A percentile compares a stretch with the other conserved stretches of the same genome.
Evolutionary conservation across 2,797 vertebrate species (phyloP).

Genomic region (Gorsachius magnificus): DNA sequence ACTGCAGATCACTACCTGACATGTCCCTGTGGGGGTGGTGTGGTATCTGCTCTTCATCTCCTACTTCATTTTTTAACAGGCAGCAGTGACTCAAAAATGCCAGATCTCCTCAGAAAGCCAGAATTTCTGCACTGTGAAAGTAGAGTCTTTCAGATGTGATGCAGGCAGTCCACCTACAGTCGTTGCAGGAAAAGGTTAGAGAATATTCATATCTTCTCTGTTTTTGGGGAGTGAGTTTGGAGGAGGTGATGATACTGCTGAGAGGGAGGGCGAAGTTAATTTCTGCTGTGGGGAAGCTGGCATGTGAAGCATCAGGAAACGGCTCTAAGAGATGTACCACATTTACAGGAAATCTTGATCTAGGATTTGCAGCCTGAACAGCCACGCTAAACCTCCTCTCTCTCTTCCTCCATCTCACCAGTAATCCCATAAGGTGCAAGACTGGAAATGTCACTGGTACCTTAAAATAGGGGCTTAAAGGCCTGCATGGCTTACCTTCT

Average conservation of each 20-base stretch:
- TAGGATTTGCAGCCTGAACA: neutral
- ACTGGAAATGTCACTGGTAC: neutral
- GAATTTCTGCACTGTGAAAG: neutral
- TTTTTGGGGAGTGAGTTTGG: neutral
- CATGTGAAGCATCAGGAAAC: neutral
- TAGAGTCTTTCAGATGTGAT: neutral
- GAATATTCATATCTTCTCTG: constrained; percentile 18
- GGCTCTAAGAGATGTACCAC: neutral
- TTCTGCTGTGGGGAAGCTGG: neutral
- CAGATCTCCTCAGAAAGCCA: constrained; percentile 9
- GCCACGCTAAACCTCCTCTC: neutral
- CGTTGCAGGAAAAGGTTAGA: constrained; percentile 9
- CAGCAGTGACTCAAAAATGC: constrained; percentile 11
- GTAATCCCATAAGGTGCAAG: neutral
- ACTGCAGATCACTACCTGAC: neutral
- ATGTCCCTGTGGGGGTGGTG: neutral
- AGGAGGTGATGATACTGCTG: constrained; percentile 31
- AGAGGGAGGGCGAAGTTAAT: constrained; percentile 24
- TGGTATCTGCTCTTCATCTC: neutral
- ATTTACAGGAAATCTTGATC: neutral
- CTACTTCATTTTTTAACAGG: constrained; percentile 4
- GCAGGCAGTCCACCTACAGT: constrained; percentile 47
- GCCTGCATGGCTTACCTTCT: neutral
- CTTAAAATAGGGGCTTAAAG: constrained; percentile 20
- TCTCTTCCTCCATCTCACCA: neutral